These are phyloP conservation scores for Acleris laterana DNA, from an alignment of 2,888 invertebrate species.

Conservation along the genomic window DNA sequence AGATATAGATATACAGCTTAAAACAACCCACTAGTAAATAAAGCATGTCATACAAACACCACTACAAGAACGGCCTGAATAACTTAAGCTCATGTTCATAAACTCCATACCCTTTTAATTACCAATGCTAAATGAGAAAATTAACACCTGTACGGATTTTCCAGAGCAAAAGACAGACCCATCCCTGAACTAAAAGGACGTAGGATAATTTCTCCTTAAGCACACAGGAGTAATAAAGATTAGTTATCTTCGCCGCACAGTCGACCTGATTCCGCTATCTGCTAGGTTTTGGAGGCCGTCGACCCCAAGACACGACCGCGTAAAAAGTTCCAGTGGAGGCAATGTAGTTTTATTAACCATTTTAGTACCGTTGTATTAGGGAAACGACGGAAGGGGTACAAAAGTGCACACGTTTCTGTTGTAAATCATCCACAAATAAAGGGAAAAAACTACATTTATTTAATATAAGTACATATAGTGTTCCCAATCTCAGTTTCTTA, in stretches of 20 bases:
- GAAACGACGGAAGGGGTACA: neutral
- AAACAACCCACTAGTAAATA: no score
- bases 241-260: constrained; percentile 26
- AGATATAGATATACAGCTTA: no score
- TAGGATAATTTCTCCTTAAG: constrained; percentile 16
- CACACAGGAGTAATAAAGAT: constrained; percentile 16
- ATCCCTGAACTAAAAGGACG: neutral
- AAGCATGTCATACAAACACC: no score
- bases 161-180: neutral
- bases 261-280: constrained; percentile 22
- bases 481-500: no score
- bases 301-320: constrained; percentile 15
- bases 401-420: constrained; percentile 9
- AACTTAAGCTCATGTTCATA: neutral
- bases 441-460: no score
- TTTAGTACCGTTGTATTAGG: neutral
- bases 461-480: no score
- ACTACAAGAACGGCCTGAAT: no score
- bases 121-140: neutral
- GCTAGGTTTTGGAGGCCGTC: constrained; percentile 12
- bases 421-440: constrained; percentile 4
- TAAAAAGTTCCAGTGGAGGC: constrained; percentile 21
- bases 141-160: neutral
- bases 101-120: neutral
- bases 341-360: constrained; percentile 18